A percentile compares a stretch with the other conserved stretches of the same genome.
These are phyloP conservation scores for Alouatta palliata DNA, from an alignment of 2,113 vertebrate species.

Conservation along the genomic window DNA sequence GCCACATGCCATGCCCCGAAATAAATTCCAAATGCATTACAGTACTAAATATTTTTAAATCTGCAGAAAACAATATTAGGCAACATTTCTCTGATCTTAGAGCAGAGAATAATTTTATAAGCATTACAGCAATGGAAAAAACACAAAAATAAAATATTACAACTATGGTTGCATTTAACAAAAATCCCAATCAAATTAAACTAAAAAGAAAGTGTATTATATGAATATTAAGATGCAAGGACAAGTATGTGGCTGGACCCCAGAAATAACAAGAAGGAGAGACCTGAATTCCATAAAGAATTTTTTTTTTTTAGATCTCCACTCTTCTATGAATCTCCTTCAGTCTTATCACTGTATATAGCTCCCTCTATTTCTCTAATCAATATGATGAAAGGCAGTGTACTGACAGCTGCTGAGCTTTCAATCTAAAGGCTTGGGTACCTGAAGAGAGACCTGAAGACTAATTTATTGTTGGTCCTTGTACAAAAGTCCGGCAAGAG, in stretches of 20 bases:
- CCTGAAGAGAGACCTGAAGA: background rate
- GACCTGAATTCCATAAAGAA: background rate
- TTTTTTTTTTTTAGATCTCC: background rate
- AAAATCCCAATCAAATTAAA: background rate
- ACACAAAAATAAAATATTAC: background rate
- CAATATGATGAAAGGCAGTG: background rate
- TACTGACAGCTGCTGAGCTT: background rate
- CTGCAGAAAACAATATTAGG: background rate
- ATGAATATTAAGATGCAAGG: background rate
- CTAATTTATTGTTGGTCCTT: background rate
- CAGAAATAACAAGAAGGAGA: background rate
- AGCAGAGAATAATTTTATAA: background rate
- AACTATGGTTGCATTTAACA: background rate
- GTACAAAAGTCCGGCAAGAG: background rate
- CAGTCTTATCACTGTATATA: background rate
- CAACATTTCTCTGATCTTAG: background rate
- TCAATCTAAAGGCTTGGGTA: accelerated
- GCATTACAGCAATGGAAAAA: background rate
- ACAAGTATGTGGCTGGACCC: accelerated
- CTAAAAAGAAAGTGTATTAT: background rate
- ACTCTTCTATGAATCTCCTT: background rate
- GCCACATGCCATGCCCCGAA: background rate
- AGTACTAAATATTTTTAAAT: background rate
- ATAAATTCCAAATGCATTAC: background rate
- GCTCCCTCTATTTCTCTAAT: background rate